Evolutionary conservation across 2,113 vertebrate species (phyloP).

Genomic region (Elachura formosa): DNA sequence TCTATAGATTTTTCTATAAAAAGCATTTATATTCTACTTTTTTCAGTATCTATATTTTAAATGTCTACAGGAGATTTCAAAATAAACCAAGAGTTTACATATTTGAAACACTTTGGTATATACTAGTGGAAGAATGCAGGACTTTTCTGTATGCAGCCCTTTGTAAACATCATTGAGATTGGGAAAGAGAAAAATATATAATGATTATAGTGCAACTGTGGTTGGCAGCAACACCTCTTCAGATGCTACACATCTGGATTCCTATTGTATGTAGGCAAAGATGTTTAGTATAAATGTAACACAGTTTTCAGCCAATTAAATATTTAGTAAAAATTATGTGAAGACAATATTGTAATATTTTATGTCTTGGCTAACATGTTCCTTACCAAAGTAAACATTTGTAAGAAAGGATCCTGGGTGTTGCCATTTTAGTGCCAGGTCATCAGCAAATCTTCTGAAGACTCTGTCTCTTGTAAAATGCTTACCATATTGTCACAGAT

Average conservation of each 20-base stretch:
- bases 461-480: background rate
- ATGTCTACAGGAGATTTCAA: background rate
- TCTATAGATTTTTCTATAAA: background rate
- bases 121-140: background rate
- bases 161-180: background rate
- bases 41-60: background rate
- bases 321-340: background rate
- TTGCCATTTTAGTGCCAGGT: background rate
- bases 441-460: background rate
- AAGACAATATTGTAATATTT: background rate
- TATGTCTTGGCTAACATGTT: background rate
- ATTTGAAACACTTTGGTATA: background rate
- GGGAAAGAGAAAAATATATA: background rate
- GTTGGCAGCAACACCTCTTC: background rate
- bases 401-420: background rate
- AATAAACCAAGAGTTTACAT: background rate
- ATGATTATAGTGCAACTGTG: background rate
- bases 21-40: background rate
- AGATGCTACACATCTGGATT: background rate
- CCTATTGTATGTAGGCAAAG: background rate
- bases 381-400: background rate
- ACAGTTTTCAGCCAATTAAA: background rate
- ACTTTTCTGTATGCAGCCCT: background rate
- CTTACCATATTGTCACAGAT: background rate
- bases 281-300: background rate